These are phyloP conservation scores for Neosilurus mollespiculum DNA, from an alignment of 2,797 vertebrate genomes.

Conservation along the genomic window DNA sequence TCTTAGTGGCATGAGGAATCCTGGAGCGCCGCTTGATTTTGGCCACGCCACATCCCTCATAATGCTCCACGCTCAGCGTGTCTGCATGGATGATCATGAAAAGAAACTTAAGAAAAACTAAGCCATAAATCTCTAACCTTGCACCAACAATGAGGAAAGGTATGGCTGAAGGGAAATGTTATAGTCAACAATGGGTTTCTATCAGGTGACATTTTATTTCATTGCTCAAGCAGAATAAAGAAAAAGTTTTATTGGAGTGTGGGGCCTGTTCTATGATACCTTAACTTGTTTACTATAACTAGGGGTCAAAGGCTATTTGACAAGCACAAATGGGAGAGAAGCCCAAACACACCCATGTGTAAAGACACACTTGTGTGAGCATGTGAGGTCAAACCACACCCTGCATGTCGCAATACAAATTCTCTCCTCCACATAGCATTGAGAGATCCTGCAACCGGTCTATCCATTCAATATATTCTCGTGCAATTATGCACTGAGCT, in stretches of 20 bases:
- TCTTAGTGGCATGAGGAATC: slow-evolving; percentile 51
- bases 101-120: slow-evolving; percentile 5
- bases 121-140: not conserved
- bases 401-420: not conserved
- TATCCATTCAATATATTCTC: not conserved
- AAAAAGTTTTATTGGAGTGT: slow-evolving; percentile 28
- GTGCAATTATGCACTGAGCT: not conserved
- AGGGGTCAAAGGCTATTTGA: slow-evolving; percentile 63
- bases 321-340: slow-evolving; percentile 62
- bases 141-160: not conserved
- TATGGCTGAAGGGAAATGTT: not conserved
- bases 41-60: not conserved
- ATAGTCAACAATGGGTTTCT: too few relatives aligned
- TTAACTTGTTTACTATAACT: slow-evolving; percentile 58
- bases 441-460: not conserved
- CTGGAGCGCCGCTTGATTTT: slow-evolving; percentile 18
- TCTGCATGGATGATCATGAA: not conserved
- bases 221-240: slow-evolving; percentile 1
- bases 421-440: not conserved
- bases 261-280: slow-evolving; percentile 54
- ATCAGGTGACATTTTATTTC: not conserved
- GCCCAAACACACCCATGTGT: slow-evolving; percentile 65
- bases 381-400: slow-evolving; percentile 13
- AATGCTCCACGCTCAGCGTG: not conserved
- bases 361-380: slow-evolving; percentile 32